phyloP scores from a whole-genome alignment of 1,140 invertebrate genomes.

The Diorhabda elongata region DNA sequence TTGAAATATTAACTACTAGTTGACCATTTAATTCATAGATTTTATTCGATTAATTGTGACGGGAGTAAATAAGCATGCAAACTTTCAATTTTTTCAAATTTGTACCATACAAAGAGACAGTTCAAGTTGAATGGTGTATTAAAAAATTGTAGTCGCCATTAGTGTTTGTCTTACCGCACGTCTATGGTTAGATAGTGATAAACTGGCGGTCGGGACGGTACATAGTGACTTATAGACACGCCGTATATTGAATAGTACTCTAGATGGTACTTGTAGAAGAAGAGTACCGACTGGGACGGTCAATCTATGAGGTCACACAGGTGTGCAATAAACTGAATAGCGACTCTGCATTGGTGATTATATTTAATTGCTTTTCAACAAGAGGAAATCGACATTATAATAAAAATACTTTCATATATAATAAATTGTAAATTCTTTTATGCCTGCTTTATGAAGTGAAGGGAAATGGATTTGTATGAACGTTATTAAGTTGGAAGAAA shows the following conservation, averaged over 20 bases:
- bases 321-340: conserved; percentile 12
- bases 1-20: no score
- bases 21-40: no score
- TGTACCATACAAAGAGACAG: no score
- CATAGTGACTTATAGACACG: conserved; percentile 13
- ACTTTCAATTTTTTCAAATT: no score
- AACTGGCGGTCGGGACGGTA: conserved; percentile 1
- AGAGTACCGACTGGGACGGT: conserved; percentile 11
- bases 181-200: neutral
- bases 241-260: neutral
- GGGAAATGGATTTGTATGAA: no score
- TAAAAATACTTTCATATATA: neutral
- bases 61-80: no score
- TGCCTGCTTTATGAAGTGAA: no score
- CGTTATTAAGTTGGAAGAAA: no score
- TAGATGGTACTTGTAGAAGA: neutral
- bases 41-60: no score
- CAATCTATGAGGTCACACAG: conserved; percentile 24
- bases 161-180: neutral
- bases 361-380: conserved; percentile 10
- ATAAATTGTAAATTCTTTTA: no score
- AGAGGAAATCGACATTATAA: neutral
- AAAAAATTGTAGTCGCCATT: neutral
- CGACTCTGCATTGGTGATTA: neutral
- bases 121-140: neutral